Conservation (phyloP, 2,888 invertebrate genomes). For the Syrista parreyssii region DNA sequence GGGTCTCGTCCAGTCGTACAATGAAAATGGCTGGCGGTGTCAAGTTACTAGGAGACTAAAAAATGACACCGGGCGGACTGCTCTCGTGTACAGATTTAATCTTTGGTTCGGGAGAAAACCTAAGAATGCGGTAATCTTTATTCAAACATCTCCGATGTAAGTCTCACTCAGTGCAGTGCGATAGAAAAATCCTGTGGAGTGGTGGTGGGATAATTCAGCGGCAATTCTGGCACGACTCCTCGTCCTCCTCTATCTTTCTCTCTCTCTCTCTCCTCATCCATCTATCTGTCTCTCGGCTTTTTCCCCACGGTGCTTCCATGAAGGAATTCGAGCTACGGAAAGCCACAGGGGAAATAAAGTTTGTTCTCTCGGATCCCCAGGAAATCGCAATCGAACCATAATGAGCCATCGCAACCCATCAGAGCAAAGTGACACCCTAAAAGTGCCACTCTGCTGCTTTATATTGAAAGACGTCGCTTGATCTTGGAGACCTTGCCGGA, state of each 20-base stretch:
- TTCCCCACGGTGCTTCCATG: too few species aligned
- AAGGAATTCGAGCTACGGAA: too few species aligned
- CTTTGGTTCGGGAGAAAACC: conserved; percentile 31
- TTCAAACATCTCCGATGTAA: conserved; percentile 37
- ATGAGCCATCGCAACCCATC: too few species aligned
- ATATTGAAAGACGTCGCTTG: too few species aligned
- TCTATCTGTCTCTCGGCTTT: not conserved
- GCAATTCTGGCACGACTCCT: conserved; percentile 6
- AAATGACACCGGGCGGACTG: not conserved
- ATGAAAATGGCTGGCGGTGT: not conserved
- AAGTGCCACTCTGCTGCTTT: too few species aligned
- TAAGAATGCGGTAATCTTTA: conserved; percentile 44
- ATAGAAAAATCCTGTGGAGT: conserved; percentile 21
- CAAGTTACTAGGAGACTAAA: not conserved
- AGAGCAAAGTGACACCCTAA: too few species aligned
- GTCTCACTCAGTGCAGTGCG: conserved; percentile 10
- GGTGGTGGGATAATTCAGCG: conserved; percentile 3
- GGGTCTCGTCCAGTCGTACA: not conserved
- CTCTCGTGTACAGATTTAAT: conserved; percentile 18
- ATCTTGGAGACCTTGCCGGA: too few species aligned
- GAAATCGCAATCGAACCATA: too few species aligned
- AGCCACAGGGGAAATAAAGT: too few species aligned
- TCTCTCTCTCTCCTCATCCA: not conserved
- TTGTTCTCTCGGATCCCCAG: too few species aligned
- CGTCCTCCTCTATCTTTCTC: conserved; percentile 5